Conservation (phyloP, 2,113 vertebrate genomes). For the Nicator chloris region DNA sequence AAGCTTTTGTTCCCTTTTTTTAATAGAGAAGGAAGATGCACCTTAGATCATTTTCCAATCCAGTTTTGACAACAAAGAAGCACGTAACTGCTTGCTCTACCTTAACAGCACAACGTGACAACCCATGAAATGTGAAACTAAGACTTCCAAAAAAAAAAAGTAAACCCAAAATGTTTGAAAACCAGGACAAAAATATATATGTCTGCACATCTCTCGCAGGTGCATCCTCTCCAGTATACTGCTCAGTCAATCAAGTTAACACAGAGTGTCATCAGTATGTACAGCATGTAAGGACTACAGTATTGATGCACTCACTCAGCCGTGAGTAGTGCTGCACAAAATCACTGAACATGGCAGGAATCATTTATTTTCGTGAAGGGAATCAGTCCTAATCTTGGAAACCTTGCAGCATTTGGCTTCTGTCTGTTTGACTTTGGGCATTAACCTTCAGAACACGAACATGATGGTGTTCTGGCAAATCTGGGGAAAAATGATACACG, state of each 20-base stretch:
- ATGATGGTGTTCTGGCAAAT: constrained; percentile 70
- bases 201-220: constrained; percentile 77
- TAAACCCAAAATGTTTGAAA: constrained; percentile 71
- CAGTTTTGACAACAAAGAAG: constrained; percentile 73
- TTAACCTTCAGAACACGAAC: constrained; percentile 84
- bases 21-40: constrained; percentile 47
- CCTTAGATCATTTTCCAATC: constrained; percentile 57
- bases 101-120: constrained; percentile 65
- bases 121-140: constrained; percentile 61
- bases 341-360: constrained; percentile 84
- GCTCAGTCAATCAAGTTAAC: constrained; percentile 84
- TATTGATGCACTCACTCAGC: constrained; percentile 82
- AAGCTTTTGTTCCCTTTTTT: background rate
- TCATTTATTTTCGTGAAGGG: constrained; percentile 83
- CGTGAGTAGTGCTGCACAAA: constrained; percentile 80
- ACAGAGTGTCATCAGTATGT: constrained; percentile 83
- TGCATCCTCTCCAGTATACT: constrained; percentile 73
- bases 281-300: constrained; percentile 80
- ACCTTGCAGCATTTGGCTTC: constrained; percentile 80
- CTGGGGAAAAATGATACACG: constrained; percentile 57
- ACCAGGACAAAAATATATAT: constrained; percentile 72
- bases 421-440: constrained; percentile 81
- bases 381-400: constrained; percentile 83
- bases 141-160: constrained; percentile 61
- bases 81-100: constrained; percentile 65